These are phyloP conservation scores for Cacatua alba DNA, from an alignment of 2,113 vertebrate genomes.

Conservation along the genomic window DNA sequence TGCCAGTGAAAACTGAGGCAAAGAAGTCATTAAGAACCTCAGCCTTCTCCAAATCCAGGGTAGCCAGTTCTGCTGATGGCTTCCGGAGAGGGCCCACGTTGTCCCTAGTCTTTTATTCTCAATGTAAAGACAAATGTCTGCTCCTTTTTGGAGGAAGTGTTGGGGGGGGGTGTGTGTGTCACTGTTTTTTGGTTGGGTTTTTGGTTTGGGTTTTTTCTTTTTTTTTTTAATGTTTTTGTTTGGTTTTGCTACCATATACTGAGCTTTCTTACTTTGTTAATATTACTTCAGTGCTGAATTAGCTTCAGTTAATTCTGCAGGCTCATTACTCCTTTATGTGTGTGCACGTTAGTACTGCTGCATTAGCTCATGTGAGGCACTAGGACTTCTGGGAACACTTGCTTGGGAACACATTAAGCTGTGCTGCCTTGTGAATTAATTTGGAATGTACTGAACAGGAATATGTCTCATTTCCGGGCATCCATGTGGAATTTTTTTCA, in stretches of 20 bases:
- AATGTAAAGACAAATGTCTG: background rate
- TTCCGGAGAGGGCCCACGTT: too few relatives aligned
- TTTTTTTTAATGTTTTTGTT: background rate
- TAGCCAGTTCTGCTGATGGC: too few relatives aligned
- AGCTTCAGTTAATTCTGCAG: constrained; percentile 41
- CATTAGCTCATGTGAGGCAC: constrained; percentile 25
- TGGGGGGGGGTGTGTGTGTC: background rate
- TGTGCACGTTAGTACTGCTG: constrained; percentile 10
- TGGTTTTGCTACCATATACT: background rate
- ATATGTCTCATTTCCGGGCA: constrained; percentile 14
- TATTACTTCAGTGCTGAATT: constrained; percentile 4
- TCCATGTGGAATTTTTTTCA: constrained; percentile 31
- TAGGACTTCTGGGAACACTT: constrained; percentile 28
- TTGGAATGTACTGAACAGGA: constrained; percentile 5
- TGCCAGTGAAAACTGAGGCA: too few relatives aligned
- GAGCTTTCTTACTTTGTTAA: background rate
- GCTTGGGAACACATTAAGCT: constrained; percentile 21
- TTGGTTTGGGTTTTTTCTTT: background rate
- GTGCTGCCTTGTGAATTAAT: constrained; percentile 30
- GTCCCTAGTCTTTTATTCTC: too few relatives aligned
- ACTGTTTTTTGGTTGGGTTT: background rate
- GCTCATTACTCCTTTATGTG: constrained; percentile 51
- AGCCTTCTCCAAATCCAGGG: too few relatives aligned
- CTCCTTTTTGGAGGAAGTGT: background rate
- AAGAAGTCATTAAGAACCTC: too few relatives aligned